phyloP scores from a whole-genome alignment of 1,140 invertebrate species.

The Asobara japonica region DNA sequence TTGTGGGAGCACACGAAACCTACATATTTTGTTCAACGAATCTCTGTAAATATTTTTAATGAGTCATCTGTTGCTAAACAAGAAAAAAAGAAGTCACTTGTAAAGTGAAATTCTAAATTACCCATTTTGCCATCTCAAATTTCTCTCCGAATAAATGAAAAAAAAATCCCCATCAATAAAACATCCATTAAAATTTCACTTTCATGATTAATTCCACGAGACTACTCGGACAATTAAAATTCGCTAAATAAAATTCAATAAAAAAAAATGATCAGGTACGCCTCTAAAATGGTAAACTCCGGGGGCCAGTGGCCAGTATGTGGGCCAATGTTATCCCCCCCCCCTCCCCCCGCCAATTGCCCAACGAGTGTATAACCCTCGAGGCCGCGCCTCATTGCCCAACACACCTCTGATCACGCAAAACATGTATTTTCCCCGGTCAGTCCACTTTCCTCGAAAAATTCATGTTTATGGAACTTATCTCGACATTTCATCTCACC shows the following conservation, averaged over 20 bases:
- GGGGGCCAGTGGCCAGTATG: conserved; percentile 60
- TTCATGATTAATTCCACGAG: too few species aligned
- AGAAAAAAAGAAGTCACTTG: not conserved
- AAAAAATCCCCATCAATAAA: too few species aligned
- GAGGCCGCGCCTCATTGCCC: conserved; percentile 43
- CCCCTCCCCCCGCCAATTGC: too few species aligned
- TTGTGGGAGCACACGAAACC: not conserved
- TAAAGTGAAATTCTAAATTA: not conserved
- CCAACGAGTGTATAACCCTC: not conserved
- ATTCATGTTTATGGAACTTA: conserved; percentile 40
- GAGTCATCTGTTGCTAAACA: too few species aligned
- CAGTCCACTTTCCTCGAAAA: not conserved
- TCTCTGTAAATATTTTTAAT: not conserved
- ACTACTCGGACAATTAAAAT: too few species aligned
- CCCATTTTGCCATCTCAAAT: not conserved
- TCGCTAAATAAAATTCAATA: not conserved
- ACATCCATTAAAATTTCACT: too few species aligned
- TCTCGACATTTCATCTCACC: conserved; percentile 30
- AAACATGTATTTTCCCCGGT: conserved; percentile 23
- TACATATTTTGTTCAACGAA: not conserved
- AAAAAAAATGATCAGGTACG: not conserved
- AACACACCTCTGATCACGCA: conserved; percentile 34
- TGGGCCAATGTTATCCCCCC: conserved; percentile 58
- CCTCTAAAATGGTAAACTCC: conserved; percentile 4
- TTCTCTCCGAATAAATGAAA: too few species aligned